Evolutionary conservation across 1,140 invertebrate species (phyloP), one percentile per base, ranked within the genome.

Genomic region (Coenobita brevimanus): DNA sequence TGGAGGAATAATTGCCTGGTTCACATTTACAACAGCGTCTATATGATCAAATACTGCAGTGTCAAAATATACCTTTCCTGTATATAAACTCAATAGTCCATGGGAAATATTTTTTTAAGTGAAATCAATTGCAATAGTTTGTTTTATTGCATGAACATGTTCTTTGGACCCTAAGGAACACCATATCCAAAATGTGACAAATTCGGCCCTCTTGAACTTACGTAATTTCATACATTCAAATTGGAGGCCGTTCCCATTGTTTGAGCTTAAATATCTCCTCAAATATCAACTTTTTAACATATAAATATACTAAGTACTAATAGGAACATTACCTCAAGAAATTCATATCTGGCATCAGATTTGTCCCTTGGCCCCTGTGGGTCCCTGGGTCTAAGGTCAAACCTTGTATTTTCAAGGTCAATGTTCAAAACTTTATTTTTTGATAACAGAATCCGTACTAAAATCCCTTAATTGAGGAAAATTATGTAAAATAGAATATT

Each of bases 271-370:
- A 79, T 79, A 79, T 57, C 54, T 79, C 30, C 50, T 79, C 76
- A 79, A 57, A 79, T 79, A 24, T 33, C 46, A 8, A 60, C 76
- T 57, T 8, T 60, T 57, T 60, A 30, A n/a, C 27, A 79, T 79
- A n/a, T 57, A 78, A 79, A 60, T 79, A 79, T 57, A 57, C 57
- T 79, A 24, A 79, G 13, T 3, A 79, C 54, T 79, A 60, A 79
- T 79, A 79, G 76, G 76, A 79, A 79, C n/a, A 60, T 79, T 17
- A 57, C 54, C 50, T 27, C 46, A 79, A 54, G 46, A 6, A 78
- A 78, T 78, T 43, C 54, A 57, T 79, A 57, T 54, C 76, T 54
- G 76, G 76, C 46, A 79, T 79, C 76, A 54, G 30, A 79, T 79
- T 79, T 79, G 54, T 21, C 30, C 76, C 46, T 79, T 54, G 76